These are phyloP conservation scores for Heliconius hewitsoni DNA, from an alignment of 1,140 invertebrate genomes.

Conservation along the genomic window DNA sequence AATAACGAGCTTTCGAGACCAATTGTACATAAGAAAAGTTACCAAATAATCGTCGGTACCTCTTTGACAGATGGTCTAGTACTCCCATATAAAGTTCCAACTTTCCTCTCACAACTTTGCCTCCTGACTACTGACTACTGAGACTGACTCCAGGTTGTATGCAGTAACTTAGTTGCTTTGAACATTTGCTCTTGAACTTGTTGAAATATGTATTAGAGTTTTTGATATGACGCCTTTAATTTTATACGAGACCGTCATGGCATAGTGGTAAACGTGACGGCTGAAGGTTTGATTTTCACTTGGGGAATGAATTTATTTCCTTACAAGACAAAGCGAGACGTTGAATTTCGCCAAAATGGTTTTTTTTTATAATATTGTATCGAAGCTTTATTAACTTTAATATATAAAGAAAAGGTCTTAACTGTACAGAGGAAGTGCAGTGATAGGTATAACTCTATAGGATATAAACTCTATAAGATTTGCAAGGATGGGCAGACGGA, in stretches of 20 bases:
- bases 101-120: background rate
- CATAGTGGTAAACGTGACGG: background rate
- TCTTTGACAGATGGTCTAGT: slow-evolving; percentile 22
- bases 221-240: background rate
- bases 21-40: slow-evolving; percentile 15
- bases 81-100: background rate
- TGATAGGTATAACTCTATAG: no score
- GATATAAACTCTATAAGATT: no score
- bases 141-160: background rate
- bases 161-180: background rate
- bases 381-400: no score
- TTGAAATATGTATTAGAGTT: background rate
- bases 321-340: no score
- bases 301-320: no score
- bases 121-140: background rate
- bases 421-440: no score
- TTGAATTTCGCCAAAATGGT: no score
- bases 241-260: background rate
- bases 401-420: no score
- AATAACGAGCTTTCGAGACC: background rate
- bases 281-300: no score
- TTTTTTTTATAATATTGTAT: no score
- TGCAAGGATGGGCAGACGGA: no score
- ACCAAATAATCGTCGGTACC: slow-evolving; percentile 1
- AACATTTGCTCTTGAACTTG: background rate